Conservation (phyloP, 2,888 invertebrate genomes). For the Dysmachus trigonus region DNA sequence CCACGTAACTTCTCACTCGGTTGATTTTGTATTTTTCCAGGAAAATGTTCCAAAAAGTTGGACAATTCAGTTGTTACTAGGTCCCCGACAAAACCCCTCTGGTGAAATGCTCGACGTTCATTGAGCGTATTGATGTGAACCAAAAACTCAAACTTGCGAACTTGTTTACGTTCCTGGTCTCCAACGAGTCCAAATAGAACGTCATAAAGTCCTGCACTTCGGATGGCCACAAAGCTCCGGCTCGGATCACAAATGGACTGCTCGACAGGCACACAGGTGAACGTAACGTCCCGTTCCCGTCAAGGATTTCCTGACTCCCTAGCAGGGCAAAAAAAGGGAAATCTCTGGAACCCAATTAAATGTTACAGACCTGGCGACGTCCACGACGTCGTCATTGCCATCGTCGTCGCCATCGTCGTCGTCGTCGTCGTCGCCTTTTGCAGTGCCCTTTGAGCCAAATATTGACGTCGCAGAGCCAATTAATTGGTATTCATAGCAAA, state of each 20-base stretch:
- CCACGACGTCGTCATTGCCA: not conserved
- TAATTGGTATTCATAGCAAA: constrained; percentile 38
- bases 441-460: not conserved
- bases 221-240: not conserved
- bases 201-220: not conserved
- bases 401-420: not conserved
- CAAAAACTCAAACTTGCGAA: not conserved
- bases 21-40: not conserved
- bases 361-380: not conserved
- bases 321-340: not conserved
- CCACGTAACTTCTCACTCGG: not conserved
- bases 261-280: not conserved
- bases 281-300: not conserved
- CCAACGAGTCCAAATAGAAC: not conserved
- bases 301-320: not conserved
- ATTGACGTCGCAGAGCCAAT: constrained; percentile 25
- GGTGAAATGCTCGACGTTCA: not conserved
- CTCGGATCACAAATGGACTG: not conserved
- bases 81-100: not conserved
- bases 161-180: not conserved
- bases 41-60: not conserved
- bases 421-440: not conserved
- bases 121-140: not conserved
- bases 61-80: not conserved
- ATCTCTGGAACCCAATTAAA: not conserved